Evolutionary conservation across 2,888 invertebrate genomes (phyloP).

Genomic region (Perithous albicinctus): DNA sequence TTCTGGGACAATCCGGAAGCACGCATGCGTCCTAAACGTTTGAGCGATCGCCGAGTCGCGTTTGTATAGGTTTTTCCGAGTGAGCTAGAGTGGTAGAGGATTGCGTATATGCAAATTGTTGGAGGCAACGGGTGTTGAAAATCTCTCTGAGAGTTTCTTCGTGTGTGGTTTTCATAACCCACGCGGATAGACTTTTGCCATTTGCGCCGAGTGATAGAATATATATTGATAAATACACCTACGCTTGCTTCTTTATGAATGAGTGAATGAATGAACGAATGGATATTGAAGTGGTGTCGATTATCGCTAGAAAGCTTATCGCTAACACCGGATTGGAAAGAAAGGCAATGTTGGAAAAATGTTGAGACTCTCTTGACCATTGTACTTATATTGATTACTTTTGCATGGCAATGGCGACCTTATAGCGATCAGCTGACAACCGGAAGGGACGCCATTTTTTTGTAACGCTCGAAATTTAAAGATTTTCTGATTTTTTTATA

Average conservation of each 20-base stretch:
- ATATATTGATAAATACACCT: background rate
- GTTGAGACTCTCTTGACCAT: too few species aligned
- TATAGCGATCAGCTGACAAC: background rate
- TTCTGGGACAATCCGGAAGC: slow-evolving; percentile 58
- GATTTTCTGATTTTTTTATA: too few species aligned
- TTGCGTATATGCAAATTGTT: too few species aligned
- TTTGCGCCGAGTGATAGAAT: background rate
- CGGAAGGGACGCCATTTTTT: background rate
- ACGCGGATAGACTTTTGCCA: slow-evolving; percentile 7
- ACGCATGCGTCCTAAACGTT: slow-evolving; percentile 50
- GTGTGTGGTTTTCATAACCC: background rate
- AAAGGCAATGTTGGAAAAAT: too few species aligned
- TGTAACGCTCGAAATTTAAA: background rate
- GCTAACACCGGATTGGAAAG: background rate
- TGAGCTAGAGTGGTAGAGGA: slow-evolving; percentile 28
- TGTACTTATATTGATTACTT: background rate
- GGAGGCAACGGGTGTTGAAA: too few species aligned
- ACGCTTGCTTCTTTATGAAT: background rate
- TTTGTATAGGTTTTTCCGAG: slow-evolving; percentile 44
- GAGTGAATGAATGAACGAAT: background rate
- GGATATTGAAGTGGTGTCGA: background rate
- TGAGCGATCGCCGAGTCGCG: background rate
- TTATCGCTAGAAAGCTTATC: background rate
- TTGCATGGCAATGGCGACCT: background rate
- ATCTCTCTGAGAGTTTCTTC: too few species aligned